These are phyloP conservation scores for Gadopsis marmoratus DNA, from an alignment of 2,797 vertebrate species.

Conservation along the genomic window DNA sequence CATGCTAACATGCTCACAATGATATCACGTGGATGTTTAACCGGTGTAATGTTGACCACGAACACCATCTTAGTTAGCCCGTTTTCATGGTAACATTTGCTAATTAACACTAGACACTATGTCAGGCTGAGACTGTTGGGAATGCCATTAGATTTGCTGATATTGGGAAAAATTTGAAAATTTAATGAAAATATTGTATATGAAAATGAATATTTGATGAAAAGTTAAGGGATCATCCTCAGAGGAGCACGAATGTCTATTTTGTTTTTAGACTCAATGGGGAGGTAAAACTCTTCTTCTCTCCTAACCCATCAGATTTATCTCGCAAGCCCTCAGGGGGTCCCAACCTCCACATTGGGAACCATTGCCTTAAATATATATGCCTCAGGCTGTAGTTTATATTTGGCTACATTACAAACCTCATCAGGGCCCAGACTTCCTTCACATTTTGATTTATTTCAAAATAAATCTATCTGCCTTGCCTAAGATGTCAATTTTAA, in stretches of 20 bases:
- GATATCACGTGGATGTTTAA: background rate
- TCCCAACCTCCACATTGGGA: conserved; percentile 6
- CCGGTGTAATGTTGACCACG: background rate
- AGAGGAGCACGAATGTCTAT: background rate
- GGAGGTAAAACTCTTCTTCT: background rate
- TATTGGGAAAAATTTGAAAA: background rate
- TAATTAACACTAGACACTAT: background rate
- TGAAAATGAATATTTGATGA: no score
- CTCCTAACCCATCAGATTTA: conserved; percentile 17
- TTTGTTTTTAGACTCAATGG: background rate
- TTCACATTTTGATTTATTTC: conserved; percentile 51
- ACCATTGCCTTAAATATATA: conserved; percentile 20
- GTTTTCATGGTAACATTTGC: background rate
- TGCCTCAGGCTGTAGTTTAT: conserved; percentile 48
- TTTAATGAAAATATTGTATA: no score
- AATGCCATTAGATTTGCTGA: background rate
- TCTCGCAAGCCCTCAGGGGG: background rate
- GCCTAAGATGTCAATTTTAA: conserved; percentile 44
- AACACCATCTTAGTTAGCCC: background rate
- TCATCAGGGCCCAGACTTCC: conserved; percentile 33
- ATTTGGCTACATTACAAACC: conserved; percentile 38
- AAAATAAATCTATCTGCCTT: conserved; percentile 40
- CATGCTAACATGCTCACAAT: background rate
- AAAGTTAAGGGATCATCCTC: background rate
- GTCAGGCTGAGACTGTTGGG: background rate